Base-by-base conservation (phyloP, 1,140 invertebrate species). In the Dufourea novaeangliae region DNA sequence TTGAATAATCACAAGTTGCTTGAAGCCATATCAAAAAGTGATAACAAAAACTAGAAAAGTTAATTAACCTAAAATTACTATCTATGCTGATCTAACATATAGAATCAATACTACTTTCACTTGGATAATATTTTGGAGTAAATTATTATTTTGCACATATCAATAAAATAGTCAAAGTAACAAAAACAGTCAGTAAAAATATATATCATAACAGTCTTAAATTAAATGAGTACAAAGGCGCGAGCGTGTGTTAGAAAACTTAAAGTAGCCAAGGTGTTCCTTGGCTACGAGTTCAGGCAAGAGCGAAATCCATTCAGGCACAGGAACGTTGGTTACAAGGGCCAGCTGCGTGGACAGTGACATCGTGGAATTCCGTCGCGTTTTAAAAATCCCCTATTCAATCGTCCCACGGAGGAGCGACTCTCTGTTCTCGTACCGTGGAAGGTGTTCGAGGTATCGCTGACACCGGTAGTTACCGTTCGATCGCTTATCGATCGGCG, bases 401-500 rank as follows among this genome's bases (percentile, higher is more conserved):
- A 44, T 75, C 64, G 52, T 68, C 66, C 27, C 46, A 29, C 54
- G 63, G 37, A 66, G 63, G 17, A 66, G 20, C 44, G 61, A 67
- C 67, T 44, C n/a, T 52, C 59, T 69, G n/a, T 34, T 46, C 71
- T 41, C 22, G 52, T 39, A 37, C 46, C 34, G 22, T 37, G 39
- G 27, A 75, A 77, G 46, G 52, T 82, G 57, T 72, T 56, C 69
- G 29, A 22, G 29, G 32, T 72, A 61, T 78, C 63, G 63, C 52
- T 64, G 34, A 73, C 76, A 63, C 68, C 25, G 54, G 76, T 67
- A 52, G 62, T 81, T 73, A 68, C 63, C 67, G 61, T 66, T 67
- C 68, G 62, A 73, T 82, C 68, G 50, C 22, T 82, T 73, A 78
- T 82, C 73, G 68, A 77, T 78, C 46, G 54, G n/a, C 73, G 50